phyloP scores from a whole-genome alignment of 1,140 invertebrate genomes.

The Achroia grisella region DNA sequence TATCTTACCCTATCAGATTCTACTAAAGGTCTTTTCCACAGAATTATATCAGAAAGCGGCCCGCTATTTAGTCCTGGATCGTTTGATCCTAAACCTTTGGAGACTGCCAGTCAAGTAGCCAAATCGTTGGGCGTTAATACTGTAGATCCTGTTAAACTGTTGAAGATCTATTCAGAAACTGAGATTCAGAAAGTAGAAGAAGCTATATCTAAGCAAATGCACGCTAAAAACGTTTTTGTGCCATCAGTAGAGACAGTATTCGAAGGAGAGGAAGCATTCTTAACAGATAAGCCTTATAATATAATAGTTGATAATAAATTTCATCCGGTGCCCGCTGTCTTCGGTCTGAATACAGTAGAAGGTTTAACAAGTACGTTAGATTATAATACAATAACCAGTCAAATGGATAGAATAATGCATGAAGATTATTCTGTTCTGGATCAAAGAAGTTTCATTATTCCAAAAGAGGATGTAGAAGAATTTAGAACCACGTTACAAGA shows the following conservation, averaged over 20 bases:
- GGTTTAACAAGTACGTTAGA: constrained; percentile 50
- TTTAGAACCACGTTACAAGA: constrained; percentile 40
- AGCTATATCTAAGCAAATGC: constrained; percentile 58
- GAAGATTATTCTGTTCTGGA: constrained; percentile 52
- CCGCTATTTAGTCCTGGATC: constrained; percentile 43
- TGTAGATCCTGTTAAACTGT: constrained; percentile 34
- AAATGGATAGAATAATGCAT: constrained; percentile 57
- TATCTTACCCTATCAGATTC: constrained; percentile 76
- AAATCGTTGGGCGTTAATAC: constrained; percentile 46
- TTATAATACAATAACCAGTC: constrained; percentile 53
- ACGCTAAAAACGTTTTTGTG: constrained; percentile 55
- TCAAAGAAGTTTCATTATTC: constrained; percentile 34
- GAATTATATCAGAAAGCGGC: constrained; percentile 58
- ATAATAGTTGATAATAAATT: constrained; percentile 43
- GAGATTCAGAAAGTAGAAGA: constrained; percentile 41
- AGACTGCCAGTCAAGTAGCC: constrained; percentile 48
- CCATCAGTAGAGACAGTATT: constrained; percentile 66
- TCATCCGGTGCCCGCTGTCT: constrained; percentile 65
- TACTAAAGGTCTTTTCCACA: constrained; percentile 75
- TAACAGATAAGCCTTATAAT: constrained; percentile 65
- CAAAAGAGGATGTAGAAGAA: constrained; percentile 36
- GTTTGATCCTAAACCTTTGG: constrained; percentile 44
- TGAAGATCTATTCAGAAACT: constrained; percentile 39
- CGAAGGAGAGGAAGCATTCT: constrained; percentile 62
- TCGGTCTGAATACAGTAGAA: constrained; percentile 66